A percentile compares a stretch with the other conserved stretches of the same genome.
phyloP scores from a whole-genome alignment of 1,140 invertebrate genomes.

The Branchinecta lindahli region DNA sequence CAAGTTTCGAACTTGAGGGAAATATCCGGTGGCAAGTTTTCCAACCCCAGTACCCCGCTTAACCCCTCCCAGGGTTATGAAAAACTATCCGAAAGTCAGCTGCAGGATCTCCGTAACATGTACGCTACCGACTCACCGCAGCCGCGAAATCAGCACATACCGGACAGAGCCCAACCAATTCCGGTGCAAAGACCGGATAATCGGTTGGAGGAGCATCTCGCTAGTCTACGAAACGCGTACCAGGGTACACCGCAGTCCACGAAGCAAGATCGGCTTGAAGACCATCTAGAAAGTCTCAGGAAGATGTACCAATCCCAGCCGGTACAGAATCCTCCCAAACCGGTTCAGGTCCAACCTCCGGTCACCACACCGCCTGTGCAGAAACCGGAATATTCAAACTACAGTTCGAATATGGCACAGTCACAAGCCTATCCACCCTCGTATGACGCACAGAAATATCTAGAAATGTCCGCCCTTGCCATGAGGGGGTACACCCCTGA shows the following conservation, averaged over 20 bases:
- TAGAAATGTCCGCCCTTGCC: neutral
- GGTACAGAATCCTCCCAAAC: neutral
- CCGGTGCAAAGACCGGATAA: neutral
- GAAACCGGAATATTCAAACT: neutral
- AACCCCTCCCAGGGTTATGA: neutral
- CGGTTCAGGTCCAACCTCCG: neutral
- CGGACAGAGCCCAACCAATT: neutral
- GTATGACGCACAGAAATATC: neutral
- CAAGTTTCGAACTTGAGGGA: neutral
- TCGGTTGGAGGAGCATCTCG: neutral
- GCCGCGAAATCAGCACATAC: neutral
- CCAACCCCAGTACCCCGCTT: neutral
- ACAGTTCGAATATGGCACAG: neutral
- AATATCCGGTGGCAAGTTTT: neutral
- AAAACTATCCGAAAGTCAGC: constrained; percentile 2
- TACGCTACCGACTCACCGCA: neutral
- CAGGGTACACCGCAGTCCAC: neutral
- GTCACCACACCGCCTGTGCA: neutral
- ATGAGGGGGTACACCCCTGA: neutral
- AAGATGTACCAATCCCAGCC: neutral
- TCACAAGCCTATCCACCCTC: neutral
- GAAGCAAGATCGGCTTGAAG: neutral
- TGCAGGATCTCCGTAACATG: neutral
- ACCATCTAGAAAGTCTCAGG: neutral
- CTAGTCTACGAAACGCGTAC: neutral